Conservation (phyloP, 2,113 vertebrate species). For the Myanophis thanlyinensis region DNA sequence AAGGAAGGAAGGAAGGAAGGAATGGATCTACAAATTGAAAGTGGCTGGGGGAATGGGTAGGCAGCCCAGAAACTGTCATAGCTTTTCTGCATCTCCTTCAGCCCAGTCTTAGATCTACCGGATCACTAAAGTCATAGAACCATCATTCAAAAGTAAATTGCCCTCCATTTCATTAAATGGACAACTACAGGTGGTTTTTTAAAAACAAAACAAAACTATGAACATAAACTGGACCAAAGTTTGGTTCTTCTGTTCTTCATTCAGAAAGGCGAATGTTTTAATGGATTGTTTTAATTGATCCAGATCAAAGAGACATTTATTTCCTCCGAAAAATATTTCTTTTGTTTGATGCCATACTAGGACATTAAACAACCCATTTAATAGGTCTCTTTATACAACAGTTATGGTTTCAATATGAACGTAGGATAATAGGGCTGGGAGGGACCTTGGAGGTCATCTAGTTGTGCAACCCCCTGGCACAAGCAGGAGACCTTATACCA, state of each 20-base stretch:
- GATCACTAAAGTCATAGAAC: too few relatives aligned
- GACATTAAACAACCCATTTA: not conserved
- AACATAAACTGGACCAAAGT: not conserved
- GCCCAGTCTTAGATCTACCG: not conserved
- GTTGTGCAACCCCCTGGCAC: too few relatives aligned
- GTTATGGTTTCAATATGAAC: not conserved
- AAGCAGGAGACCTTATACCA: too few relatives aligned
- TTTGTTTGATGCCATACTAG: not conserved
- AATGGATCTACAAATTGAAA: too few relatives aligned
- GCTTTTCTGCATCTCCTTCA: not conserved
- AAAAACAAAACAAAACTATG: too few relatives aligned
- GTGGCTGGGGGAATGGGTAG: rapidly evolving
- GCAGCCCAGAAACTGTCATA: not conserved
- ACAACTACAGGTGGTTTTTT: not conserved
- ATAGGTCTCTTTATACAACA: not conserved
- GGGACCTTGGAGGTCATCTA: too few relatives aligned
- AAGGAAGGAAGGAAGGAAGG: too few relatives aligned
- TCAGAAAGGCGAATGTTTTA: not conserved
- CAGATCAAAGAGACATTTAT: not conserved
- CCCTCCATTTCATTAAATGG: not conserved
- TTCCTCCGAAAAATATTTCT: not conserved
- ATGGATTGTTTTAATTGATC: not conserved
- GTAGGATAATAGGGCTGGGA: too few relatives aligned
- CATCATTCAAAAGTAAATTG: not conserved
- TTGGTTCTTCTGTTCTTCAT: not conserved